Base-by-base conservation (phyloP, 2,113 vertebrate genomes). In the Hiodon tergisus region DNA sequence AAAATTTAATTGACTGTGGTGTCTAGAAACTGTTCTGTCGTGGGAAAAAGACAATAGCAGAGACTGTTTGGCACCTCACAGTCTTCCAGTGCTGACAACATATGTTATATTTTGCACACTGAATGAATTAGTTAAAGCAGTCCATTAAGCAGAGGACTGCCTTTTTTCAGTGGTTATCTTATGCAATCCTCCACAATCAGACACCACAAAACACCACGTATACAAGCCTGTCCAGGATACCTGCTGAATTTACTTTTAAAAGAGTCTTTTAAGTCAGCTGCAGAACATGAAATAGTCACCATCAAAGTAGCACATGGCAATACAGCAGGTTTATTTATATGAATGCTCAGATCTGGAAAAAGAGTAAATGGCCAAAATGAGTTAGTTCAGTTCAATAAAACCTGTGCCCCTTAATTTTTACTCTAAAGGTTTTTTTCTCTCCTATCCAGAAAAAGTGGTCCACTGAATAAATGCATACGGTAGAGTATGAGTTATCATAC, bases 271-370 rank as follows among this genome's bases (percentile, higher is more conserved):
- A 81, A 76, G 82, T 81, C 77, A 80, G 79, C 83, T 72, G 78
- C 79, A 72, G 80, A 75, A 72, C 58, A 87, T 88, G 0, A 81
- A 87, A 88, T 88, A 89, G 88, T 87, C 80, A 90, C 85, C 72
- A 62, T 53, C 75, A 83, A 78, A 13, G 76, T 77, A 81, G 78
- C 82, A 74, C 81, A 58, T 85, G 77, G 74, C 73, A 75, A 81
- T 75, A 54, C 71, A 67, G 58, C 76, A 61, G 80, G 75, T 87
- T 85, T 87, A 86, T 88, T 86, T 87, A 83, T 83, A 72, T 69
- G 85, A 78, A 69, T 78, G 80, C 78, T 84, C 78, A 82, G 85
- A 83, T 89, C 81, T 85, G 84, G 81, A 31, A 31, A 31, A 31
- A 77, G 77, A 79, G 79, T 82, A 82, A 83, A 88, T 78, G 77